These are phyloP conservation scores for Rhinolophus ferrumequinum DNA, from an alignment of 2,113 vertebrate genomes.

Conservation along the genomic window DNA sequence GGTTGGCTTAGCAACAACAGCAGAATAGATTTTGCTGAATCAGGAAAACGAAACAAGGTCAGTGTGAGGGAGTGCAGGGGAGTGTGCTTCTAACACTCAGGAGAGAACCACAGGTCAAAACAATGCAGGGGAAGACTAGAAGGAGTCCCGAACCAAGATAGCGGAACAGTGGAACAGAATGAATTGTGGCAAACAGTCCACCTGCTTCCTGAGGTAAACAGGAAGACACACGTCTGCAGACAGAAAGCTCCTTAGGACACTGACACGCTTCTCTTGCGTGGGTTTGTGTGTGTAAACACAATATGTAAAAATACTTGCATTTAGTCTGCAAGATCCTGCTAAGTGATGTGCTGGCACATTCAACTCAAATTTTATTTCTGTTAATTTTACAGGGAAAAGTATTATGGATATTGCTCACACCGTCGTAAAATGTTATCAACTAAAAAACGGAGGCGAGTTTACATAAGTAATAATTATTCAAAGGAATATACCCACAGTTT, in stretches of 20 bases:
- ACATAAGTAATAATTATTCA: background rate
- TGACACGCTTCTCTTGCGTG: background rate
- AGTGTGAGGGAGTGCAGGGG: too few species aligned
- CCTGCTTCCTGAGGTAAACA: background rate
- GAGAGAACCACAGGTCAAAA: background rate
- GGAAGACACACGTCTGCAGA: background rate
- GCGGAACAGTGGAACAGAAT: background rate
- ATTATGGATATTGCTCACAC: background rate
- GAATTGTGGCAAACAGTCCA: fast-evolving
- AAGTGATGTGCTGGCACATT: background rate
- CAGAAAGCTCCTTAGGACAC: background rate
- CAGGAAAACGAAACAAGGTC: too few species aligned
- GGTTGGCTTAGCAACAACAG: background rate
- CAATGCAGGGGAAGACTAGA: background rate
- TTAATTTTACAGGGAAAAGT: background rate
- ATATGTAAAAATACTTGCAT: background rate
- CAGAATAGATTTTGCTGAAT: fast-evolving
- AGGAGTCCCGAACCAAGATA: background rate
- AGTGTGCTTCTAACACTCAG: background rate
- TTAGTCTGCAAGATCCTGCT: background rate
- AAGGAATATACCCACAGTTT: background rate
- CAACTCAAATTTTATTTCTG: background rate
- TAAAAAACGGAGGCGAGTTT: background rate
- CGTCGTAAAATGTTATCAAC: background rate
- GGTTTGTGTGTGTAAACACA: background rate